These are phyloP conservation scores for Protonibea diacanthus DNA, from an alignment of 2,797 vertebrate species.

Conservation along the genomic window DNA sequence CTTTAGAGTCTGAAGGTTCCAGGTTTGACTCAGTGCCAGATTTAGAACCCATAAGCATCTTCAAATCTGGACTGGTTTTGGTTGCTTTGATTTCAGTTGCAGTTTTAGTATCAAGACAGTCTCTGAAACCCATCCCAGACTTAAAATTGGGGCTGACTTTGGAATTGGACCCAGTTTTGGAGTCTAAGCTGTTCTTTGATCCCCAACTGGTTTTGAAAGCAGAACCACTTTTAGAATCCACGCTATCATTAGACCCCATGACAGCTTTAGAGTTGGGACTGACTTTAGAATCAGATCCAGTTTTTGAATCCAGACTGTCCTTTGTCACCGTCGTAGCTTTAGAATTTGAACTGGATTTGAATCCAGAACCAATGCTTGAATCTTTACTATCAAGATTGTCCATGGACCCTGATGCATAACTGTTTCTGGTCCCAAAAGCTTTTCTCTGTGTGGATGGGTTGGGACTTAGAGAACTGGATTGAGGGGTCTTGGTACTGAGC, in stretches of 20 bases:
- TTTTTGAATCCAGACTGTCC: slow-evolving; percentile 37
- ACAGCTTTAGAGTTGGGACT: slow-evolving; percentile 9
- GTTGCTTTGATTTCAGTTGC: slow-evolving; percentile 16
- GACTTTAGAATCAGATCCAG: slow-evolving; percentile 9
- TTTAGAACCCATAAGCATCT: not conserved
- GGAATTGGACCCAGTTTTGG: slow-evolving; percentile 24
- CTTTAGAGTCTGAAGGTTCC: slow-evolving; percentile 4
- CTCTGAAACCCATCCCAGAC: slow-evolving; percentile 16
- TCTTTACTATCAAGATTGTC: slow-evolving; percentile 43
- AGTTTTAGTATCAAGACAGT: slow-evolving; percentile 33
- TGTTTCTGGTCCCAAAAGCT: not conserved
- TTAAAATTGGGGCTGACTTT: slow-evolving; percentile 34
- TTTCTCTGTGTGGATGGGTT: slow-evolving; percentile 39
- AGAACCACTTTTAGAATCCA: slow-evolving; percentile 44
- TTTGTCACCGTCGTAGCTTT: not conserved
- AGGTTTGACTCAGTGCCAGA: not conserved
- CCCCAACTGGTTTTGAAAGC: slow-evolving; percentile 55
- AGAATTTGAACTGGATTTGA: slow-evolving; percentile 41
- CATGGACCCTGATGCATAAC: not conserved
- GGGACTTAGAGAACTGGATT: slow-evolving; percentile 35
- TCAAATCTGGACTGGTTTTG: slow-evolving; percentile 11
- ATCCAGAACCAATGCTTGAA: slow-evolving; percentile 19
- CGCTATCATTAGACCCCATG: slow-evolving; percentile 37
- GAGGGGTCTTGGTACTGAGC: slow-evolving; percentile 9
- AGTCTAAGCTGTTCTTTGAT: slow-evolving; percentile 54